Conservation (phyloP, 2,113 vertebrate species). For the Zapornia atra region DNA sequence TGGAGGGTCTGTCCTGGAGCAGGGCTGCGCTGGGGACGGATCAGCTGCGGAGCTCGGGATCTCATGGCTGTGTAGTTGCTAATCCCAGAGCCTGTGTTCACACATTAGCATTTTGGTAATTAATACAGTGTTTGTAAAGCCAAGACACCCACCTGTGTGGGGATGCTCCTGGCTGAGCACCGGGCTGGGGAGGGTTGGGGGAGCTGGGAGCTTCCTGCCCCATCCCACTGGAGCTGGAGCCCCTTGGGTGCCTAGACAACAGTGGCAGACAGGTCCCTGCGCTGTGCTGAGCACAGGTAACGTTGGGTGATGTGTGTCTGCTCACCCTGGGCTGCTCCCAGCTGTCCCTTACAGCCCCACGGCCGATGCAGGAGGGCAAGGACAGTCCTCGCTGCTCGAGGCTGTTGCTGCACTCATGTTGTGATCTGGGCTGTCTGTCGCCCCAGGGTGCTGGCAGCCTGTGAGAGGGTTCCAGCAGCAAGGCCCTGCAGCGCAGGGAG, state of each 20-base stretch:
- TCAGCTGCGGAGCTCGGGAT: fast-evolving
- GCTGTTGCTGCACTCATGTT: fast-evolving
- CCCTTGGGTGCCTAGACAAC: not conserved
- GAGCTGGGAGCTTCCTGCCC: not conserved
- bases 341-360: too few species aligned
- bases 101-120: not conserved
- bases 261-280: fast-evolving
- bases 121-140: not conserved
- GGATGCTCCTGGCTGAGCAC: fast-evolving
- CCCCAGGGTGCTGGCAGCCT: fast-evolving
- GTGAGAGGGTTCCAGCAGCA: not conserved
- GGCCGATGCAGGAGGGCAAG: not conserved
- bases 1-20: not conserved
- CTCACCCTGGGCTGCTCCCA: too few species aligned
- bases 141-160: not conserved
- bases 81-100: not conserved
- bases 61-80: fast-evolving
- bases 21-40: not conserved
- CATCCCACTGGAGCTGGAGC: not conserved
- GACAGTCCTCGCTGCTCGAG: fast-evolving
- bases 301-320: fast-evolving
- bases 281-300: fast-evolving
- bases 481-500: fast-evolving
- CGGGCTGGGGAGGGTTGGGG: not conserved
- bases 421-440: too few species aligned